Base-by-base conservation (phyloP, 23 tunicate species). In the Diplosoma virens region DNA sequence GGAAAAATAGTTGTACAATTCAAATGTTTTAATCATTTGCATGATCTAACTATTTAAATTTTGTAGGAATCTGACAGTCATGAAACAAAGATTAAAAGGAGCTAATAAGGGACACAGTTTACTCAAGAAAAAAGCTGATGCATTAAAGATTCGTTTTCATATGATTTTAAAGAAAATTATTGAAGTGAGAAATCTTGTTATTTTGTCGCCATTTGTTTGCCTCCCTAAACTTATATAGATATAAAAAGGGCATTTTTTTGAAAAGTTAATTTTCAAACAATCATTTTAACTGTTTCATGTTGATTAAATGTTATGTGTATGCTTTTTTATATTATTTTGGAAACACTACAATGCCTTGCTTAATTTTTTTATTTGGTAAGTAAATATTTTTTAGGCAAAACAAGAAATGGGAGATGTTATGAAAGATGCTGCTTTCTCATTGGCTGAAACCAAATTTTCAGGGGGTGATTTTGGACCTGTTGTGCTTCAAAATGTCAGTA, bases 71-170 rank as follows among this genome's bases (percentile, higher is more conserved):
- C 71, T 94, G 50, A 94, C 99, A 18, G 73, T 88, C 0, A 94
- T 88, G 95, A 94, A 94, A 48, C 69, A 86, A 34, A 37, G 95
- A 24, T 75, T 94, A 58, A 94, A 94, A 58, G 99, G 99, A 23
- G 99, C 99, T 21, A 82, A 94, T 30, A 94, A 87, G 73, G 99
- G 99, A 30, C 95, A 94, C 82, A 94, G 99, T 50, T 75, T 94
- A 47, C 66, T 94, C 24, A 94, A 94, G 67, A 94, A 88, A 61
- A 94, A 94, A 48, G 95, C 99, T 14, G 99, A 94, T 88, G 99
- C 99, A 1, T 72, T 94, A 48, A 87, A 94, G 33, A 78, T 94
- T 5, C 69, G 84, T 27, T 94, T 94, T 75, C 95, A 93, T 41
- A 71, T 80, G 26, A 88, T 94, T 45, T 60, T 94, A 21, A 94